phyloP scores from a whole-genome alignment of 2,797 vertebrate genomes.

The Coregonus ussuriensis region DNA sequence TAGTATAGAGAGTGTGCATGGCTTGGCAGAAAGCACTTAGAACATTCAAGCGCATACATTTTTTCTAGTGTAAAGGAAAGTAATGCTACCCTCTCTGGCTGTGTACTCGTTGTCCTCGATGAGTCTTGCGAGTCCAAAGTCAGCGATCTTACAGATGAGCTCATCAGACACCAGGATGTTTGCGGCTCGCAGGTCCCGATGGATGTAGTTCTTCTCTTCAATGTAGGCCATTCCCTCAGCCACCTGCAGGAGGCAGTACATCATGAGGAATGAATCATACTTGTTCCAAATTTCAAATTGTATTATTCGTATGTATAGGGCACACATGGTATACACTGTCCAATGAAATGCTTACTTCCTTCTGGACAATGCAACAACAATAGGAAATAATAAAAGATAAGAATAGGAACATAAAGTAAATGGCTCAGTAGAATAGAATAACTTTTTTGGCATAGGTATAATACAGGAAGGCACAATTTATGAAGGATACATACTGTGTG shows the following conservation, averaged over 20 bases:
- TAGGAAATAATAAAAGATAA: too few species aligned
- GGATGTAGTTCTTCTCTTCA: slow-evolving; percentile 92
- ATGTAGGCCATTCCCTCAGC: slow-evolving; percentile 98
- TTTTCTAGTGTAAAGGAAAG: background rate
- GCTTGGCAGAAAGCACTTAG: background rate
- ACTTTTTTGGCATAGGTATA: too few species aligned
- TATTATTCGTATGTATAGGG: too few species aligned
- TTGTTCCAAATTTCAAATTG: too few species aligned
- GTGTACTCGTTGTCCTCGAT: slow-evolving; percentile 97
- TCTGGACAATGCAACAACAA: too few species aligned
- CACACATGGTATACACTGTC: too few species aligned
- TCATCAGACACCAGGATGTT: slow-evolving; percentile 92
- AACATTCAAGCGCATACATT: background rate
- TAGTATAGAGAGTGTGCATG: background rate
- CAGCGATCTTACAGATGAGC: slow-evolving; percentile 92
- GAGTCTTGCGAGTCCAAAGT: slow-evolving; percentile 93
- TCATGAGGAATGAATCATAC: background rate
- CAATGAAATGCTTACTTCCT: too few species aligned
- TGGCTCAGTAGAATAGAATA: too few species aligned
- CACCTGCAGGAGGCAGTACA: slow-evolving; percentile 79
- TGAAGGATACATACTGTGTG: background rate
- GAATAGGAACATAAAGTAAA: too few species aligned
- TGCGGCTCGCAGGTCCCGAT: slow-evolving; percentile 91
- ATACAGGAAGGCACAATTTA: too few species aligned
- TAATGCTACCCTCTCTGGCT: slow-evolving; percentile 86